A percentile compares a stretch with the other conserved stretches of the same genome.
phyloP scores from a whole-genome alignment of 2,888 invertebrate species.

The Caenorhabditis sp. region DNA sequence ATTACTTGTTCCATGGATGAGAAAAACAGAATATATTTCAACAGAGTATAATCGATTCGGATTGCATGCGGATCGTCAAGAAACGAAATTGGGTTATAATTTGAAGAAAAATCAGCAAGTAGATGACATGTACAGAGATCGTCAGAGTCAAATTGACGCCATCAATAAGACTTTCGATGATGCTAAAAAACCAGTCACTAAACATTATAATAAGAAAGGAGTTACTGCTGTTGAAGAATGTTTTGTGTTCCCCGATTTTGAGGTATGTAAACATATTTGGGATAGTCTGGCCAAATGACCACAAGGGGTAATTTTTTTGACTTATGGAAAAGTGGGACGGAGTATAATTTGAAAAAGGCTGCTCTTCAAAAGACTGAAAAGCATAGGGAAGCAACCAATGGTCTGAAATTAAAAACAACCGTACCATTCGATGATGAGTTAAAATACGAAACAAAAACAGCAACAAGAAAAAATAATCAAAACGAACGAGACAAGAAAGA shows the following conservation, averaged over 20 bases:
- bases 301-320: too few relatives aligned
- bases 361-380: too few relatives aligned
- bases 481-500: too few relatives aligned
- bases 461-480: too few relatives aligned
- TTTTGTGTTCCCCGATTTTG: conserved; percentile 92
- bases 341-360: too few relatives aligned
- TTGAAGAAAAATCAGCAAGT: conserved; percentile 80
- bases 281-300: too few relatives aligned
- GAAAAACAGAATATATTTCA: conserved; percentile 97
- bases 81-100: conserved; percentile 97
- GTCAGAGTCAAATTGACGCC: conserved; percentile 93
- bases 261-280: conserved; percentile 74
- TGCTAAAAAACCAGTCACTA: conserved; percentile 78
- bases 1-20: conserved; percentile 94
- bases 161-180: conserved; percentile 97
- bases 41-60: conserved; percentile 97
- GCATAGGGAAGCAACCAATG: too few relatives aligned
- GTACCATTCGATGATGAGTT: too few relatives aligned
- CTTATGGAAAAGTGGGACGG: too few relatives aligned
- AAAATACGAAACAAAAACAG: too few relatives aligned
- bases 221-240: conserved; percentile 88
- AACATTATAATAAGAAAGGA: conserved; percentile 95
- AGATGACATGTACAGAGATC: conserved; percentile 90
- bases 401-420: too few relatives aligned
- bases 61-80: conserved; percentile 91